phyloP scores from a whole-genome alignment of 2,113 vertebrate genomes.

The Vidua macroura region DNA sequence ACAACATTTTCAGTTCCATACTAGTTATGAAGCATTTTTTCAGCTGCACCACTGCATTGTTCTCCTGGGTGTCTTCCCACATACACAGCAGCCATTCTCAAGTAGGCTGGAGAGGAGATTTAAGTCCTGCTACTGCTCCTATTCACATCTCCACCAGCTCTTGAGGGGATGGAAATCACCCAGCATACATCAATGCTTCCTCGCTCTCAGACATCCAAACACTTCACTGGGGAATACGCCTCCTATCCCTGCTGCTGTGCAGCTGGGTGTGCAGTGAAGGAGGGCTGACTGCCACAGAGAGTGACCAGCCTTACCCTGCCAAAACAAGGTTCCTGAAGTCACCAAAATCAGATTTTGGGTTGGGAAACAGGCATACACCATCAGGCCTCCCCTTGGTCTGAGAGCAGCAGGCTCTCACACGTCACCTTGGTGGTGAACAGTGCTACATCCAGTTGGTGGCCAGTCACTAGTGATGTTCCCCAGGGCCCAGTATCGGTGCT shows the following conservation, averaged over 20 bases:
- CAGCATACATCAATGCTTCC: background rate
- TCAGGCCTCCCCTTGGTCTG: background rate
- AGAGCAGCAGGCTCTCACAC: background rate
- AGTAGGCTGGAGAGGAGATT: background rate
- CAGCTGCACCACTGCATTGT: background rate
- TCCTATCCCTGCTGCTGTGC: background rate
- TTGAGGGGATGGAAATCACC: background rate
- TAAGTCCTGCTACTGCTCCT: background rate
- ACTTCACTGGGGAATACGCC: accelerated
- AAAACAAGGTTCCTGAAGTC: background rate
- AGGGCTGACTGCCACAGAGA: background rate
- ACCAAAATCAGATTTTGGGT: background rate
- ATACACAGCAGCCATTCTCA: background rate
- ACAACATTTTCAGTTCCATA: background rate
- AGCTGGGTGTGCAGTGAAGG: background rate
- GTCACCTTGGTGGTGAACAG: too few species aligned
- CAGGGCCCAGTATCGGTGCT: background rate
- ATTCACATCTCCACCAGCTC: background rate
- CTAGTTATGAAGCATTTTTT: background rate
- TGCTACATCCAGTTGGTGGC: background rate
- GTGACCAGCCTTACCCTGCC: background rate
- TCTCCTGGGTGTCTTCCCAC: background rate
- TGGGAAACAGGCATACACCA: background rate
- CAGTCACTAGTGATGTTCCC: background rate
- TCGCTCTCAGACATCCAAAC: background rate